Evolutionary conservation across 2,888 invertebrate species (phyloP).

Genomic region (Margaritifera margaritifera): DNA sequence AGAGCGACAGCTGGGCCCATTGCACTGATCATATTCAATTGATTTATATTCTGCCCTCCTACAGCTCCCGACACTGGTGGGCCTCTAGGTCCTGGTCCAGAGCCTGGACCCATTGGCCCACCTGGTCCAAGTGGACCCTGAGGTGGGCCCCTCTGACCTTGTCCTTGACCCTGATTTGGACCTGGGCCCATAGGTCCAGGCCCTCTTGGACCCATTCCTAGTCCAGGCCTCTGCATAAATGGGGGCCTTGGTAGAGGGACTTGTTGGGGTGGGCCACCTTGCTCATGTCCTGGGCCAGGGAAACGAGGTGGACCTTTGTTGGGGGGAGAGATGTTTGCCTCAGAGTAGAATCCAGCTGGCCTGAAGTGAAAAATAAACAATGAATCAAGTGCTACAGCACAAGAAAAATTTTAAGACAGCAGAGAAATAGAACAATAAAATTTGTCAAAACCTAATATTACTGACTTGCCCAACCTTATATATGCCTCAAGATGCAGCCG

Average conservation of each 20-base stretch:
- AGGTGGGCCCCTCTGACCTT: constrained; percentile 21
- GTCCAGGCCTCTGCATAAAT: constrained; percentile 33
- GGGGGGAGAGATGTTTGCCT: constrained; percentile 30
- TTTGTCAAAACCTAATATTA: too few species aligned
- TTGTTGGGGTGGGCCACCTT: constrained; percentile 23
- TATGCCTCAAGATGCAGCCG: too few species aligned
- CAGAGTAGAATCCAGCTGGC: constrained; percentile 49
- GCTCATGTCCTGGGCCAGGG: constrained; percentile 24
- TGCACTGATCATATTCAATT: constrained; percentile 4
- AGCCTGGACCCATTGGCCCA: constrained; percentile 27
- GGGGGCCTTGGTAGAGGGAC: constrained; percentile 23
- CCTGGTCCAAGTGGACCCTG: constrained; percentile 18
- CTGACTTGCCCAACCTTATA: too few species aligned
- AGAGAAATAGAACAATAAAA: too few species aligned
- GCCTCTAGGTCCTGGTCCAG: constrained; percentile 23
- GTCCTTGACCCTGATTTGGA: constrained; percentile 20
- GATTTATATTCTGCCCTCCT: constrained; percentile 27
- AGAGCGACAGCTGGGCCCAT: constrained; percentile 42
- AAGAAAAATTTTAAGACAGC: too few species aligned
- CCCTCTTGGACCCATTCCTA: constrained; percentile 30
- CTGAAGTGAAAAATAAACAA: constrained; percentile 21
- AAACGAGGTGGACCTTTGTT: constrained; percentile 16
- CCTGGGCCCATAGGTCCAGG: constrained; percentile 22
- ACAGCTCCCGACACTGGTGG: constrained; percentile 28
- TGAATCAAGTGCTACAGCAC: neutral